These are phyloP conservation scores for Callipepla californica DNA, from an alignment of 2,113 vertebrate species.

Conservation along the genomic window DNA sequence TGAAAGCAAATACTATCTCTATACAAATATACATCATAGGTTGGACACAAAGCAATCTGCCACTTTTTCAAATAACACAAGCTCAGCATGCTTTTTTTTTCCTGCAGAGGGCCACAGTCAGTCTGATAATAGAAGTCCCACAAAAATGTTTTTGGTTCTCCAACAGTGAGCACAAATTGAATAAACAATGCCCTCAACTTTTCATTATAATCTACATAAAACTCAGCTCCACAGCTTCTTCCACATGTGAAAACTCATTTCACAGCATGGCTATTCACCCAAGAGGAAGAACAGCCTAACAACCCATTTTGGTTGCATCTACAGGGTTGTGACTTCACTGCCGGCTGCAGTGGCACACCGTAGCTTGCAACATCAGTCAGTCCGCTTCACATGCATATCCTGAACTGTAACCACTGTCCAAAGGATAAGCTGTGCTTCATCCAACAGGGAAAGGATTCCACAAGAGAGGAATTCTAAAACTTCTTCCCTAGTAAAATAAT, in stretches of 20 bases:
- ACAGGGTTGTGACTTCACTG: background rate
- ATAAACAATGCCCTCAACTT: background rate
- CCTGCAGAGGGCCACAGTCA: background rate
- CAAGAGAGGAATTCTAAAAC: background rate
- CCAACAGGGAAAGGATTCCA: background rate
- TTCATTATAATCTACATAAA: background rate
- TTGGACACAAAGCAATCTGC: background rate
- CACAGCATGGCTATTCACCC: background rate
- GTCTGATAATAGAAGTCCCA: background rate
- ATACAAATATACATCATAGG: background rate
- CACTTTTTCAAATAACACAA: background rate
- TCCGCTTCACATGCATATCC: background rate
- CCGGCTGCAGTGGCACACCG: background rate
- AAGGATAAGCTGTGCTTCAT: background rate
- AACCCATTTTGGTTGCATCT: background rate
- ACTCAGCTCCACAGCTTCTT: background rate
- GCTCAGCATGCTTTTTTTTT: background rate
- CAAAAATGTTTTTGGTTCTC: background rate
- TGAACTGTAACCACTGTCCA: background rate
- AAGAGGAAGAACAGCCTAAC: rapidly evolving
- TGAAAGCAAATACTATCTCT: background rate
- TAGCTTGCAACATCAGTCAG: background rate
- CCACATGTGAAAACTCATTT: background rate
- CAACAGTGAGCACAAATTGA: background rate
- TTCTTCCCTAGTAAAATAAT: background rate